Evolutionary conservation across 2,113 vertebrate species (phyloP).

Genomic region (Pollachius pollachius): DNA sequence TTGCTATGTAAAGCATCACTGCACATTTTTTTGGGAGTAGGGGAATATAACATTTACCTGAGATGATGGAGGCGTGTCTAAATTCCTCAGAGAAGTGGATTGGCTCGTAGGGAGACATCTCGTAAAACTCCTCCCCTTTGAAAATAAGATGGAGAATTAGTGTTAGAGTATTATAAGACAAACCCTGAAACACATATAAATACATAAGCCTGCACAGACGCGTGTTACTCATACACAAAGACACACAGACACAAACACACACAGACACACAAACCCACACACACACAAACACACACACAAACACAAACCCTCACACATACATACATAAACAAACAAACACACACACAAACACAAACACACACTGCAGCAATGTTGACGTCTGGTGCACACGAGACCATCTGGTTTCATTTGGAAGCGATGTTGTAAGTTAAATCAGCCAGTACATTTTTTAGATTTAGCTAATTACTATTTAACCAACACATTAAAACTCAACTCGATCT

Average conservation of each 20-base stretch:
- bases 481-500: not conserved
- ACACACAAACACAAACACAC: too few relatives aligned
- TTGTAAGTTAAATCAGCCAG: slow-evolving; percentile 16
- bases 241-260: not conserved
- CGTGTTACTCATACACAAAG: not conserved
- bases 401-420: not conserved
- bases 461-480: not conserved
- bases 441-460: not conserved
- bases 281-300: too few relatives aligned
- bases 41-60: slow-evolving; percentile 71
- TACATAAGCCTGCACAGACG: not conserved
- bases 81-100: slow-evolving; percentile 89
- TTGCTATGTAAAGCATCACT: too few relatives aligned
- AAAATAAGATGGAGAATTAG: slow-evolving; percentile 28
- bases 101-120: slow-evolving; percentile 93
- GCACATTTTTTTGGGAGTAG: too few relatives aligned
- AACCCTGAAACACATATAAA: not conserved
- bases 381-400: slow-evolving; percentile 17
- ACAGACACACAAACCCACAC: not conserved
- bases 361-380: slow-evolving; percentile 1
- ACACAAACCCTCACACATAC: too few relatives aligned
- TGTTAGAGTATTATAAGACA: not conserved
- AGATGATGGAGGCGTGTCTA: slow-evolving; percentile 90
- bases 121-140: slow-evolving; percentile 89
- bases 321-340: too few relatives aligned